Conservation (phyloP, 2,113 vertebrate species). For the Turnix velox region DNA sequence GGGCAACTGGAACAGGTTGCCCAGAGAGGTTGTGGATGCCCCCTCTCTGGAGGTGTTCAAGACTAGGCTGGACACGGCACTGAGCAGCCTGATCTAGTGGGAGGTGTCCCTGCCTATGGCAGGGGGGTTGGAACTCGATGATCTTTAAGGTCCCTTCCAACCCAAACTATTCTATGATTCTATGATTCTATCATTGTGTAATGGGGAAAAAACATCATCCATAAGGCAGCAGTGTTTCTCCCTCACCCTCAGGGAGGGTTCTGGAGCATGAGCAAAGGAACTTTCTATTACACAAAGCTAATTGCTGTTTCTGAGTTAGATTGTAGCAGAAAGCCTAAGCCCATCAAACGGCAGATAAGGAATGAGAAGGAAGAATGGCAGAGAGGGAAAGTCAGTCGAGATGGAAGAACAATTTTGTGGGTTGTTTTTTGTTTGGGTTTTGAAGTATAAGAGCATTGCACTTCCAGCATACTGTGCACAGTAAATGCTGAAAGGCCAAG, state of each 20-base stretch:
- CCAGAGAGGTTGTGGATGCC: too few species aligned
- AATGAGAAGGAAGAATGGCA: slow-evolving; percentile 12
- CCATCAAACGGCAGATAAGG: slow-evolving; percentile 30
- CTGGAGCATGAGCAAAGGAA: neutral
- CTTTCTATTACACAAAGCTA: slow-evolving; percentile 6
- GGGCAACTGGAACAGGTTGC: too few species aligned
- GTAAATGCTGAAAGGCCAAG: slow-evolving; percentile 47
- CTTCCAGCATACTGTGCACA: neutral
- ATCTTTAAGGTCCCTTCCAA: too few species aligned
- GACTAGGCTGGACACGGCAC: too few species aligned
- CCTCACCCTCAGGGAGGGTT: neutral
- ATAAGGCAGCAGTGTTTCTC: neutral
- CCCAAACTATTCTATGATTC: too few species aligned
- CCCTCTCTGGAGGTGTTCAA: too few species aligned
- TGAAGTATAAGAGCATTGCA: neutral
- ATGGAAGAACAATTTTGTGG: neutral
- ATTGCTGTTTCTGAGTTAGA: slow-evolving; percentile 23
- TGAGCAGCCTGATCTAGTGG: too few species aligned
- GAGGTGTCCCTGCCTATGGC: too few species aligned
- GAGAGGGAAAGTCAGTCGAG: neutral
- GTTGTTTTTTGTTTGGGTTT: neutral
- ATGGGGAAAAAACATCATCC: neutral
- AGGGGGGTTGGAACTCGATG: too few species aligned
- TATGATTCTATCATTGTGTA: too few species aligned
- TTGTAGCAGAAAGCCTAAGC: slow-evolving; percentile 26